A percentile compares a stretch with the other conserved stretches of the same genome.
phyloP scores from a whole-genome alignment of 2,113 vertebrate species.

The Ptyas mucosa region DNA sequence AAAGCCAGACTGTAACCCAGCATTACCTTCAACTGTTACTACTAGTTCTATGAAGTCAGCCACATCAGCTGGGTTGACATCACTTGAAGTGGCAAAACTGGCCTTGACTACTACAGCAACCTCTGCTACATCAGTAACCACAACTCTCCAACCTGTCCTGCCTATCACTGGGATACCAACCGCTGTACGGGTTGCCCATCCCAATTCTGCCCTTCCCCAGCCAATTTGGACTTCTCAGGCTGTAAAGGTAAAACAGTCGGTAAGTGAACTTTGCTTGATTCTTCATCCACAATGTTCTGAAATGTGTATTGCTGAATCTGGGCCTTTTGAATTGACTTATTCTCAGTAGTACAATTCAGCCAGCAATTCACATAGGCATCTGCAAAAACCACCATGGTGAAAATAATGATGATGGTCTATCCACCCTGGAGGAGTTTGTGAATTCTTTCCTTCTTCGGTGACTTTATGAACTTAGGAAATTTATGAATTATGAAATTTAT shows the following conservation, averaged over 20 bases:
- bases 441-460: neutral
- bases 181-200: constrained; percentile 63
- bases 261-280: constrained; percentile 57
- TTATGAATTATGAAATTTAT: neutral
- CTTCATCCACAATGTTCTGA: neutral
- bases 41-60: constrained; percentile 26
- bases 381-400: neutral
- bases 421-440: neutral
- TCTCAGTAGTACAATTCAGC: neutral
- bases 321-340: neutral
- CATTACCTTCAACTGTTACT: constrained; percentile 19
- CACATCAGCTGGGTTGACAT: constrained; percentile 17
- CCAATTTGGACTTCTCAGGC: constrained; percentile 53
- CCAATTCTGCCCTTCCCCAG: constrained; percentile 12
- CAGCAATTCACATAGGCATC: neutral
- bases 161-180: constrained; percentile 44
- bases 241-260: constrained; percentile 72
- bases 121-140: neutral
- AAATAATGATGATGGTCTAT: neutral
- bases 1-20: constrained; percentile 40
- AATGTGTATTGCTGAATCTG: neutral
- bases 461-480: neutral
- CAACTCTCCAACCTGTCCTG: constrained; percentile 47
- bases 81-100: constrained; percentile 58
- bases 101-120: constrained; percentile 12